These are phyloP conservation scores for Corynorhinus townsendii DNA, from an alignment of 2,113 vertebrate species.

Conservation along the genomic window DNA sequence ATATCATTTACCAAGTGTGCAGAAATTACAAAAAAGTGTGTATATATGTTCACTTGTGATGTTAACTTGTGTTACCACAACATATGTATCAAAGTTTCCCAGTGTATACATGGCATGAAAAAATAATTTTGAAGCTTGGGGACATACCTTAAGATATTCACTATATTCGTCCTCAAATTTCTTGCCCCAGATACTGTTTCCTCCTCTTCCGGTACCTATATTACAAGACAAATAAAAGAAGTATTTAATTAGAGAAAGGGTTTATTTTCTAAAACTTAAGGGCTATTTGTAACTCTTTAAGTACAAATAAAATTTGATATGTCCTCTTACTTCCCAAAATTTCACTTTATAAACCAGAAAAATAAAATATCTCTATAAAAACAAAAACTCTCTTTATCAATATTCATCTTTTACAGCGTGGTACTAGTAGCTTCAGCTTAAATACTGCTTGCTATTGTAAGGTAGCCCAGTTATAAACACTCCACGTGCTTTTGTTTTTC, in stretches of 20 bases:
- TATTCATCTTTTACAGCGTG: not conserved
- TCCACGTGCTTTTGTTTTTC: not conserved
- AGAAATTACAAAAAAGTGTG: not conserved
- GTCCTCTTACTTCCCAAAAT: not conserved
- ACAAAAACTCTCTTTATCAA: not conserved
- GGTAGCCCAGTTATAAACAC: not conserved
- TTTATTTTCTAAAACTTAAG: not conserved
- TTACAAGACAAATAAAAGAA: constrained; percentile 32
- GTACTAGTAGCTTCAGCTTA: not conserved
- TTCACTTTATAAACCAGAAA: constrained; percentile 1
- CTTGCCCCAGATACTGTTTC: constrained; percentile 96
- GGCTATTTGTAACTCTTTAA: not conserved
- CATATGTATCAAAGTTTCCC: not conserved
- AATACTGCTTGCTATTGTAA: not conserved
- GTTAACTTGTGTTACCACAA: not conserved
- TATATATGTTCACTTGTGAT: not conserved
- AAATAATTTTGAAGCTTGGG: not conserved
- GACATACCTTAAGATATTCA: constrained; percentile 93
- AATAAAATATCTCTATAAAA: constrained; percentile 6
- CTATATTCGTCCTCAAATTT: constrained; percentile 98
- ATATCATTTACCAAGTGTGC: not conserved
- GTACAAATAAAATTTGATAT: constrained; percentile 5
- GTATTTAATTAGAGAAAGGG: not conserved
- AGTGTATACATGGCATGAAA: not conserved
- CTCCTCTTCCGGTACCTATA: constrained; percentile 95